Base-by-base conservation (phyloP, 2,888 invertebrate genomes). In the Acleris holmiana region DNA sequence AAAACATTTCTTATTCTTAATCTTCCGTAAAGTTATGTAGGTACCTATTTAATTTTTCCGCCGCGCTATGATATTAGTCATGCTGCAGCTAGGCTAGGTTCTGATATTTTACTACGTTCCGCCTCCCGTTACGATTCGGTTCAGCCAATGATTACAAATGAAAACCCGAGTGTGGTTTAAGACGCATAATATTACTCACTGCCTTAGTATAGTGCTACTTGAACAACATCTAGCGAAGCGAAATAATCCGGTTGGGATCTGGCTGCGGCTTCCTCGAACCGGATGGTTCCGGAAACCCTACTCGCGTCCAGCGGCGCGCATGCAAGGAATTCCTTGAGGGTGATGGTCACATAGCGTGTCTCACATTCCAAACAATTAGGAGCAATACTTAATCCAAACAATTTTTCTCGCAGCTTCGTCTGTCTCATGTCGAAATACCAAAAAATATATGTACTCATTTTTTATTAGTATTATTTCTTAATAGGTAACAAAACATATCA, bases 301-400 rank as follows among this genome's bases (percentile, higher is more conserved):
- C 59, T 40, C 25, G 18, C 44, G 55, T 49, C 55, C 44, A 55
- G 17, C 47, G 47, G 7, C 21, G 21, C 50, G 40, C 61, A 40
- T 54, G 59, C 59, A 54, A 18, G 61, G 44, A 44, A 65, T 65
- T 65, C 64, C 58, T 58, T 19, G 25, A 65, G 49, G 44, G 64
- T 54, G 58, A 55, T 29, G 54, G 21, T 55, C 49, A 60, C 55
- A 58, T 53, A 58, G 76, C 74, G 76, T 79, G 75, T 71, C 71
- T 74, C 74, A 78, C 87, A 89, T 90, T 87, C 88, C 87, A 76
- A 71, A 64, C 85, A 89, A 89, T 89, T 87, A 88, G 77, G 68
- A 65, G 54, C 54, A 66, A 25, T 29, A 60, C n/a, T 29, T 23
- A 48, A 57, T 40, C 49, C 50, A 18, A 40, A 44, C 35, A 35